Conservation (phyloP, 2,797 vertebrate species). For the Atherinosoma microstoma region DNA sequence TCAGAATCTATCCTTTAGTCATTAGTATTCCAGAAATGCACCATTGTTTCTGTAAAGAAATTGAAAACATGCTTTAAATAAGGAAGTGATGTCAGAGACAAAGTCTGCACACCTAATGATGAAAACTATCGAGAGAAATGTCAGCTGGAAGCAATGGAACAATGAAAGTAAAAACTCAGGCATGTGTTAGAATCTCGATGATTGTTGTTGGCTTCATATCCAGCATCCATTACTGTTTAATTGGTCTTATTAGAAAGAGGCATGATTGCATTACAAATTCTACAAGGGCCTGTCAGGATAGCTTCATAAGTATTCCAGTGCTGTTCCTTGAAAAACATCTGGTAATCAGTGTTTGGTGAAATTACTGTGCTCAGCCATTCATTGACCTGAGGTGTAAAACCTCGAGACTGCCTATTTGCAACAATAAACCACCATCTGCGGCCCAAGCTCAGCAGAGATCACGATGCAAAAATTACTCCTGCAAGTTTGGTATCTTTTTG, state of each 20-base stretch:
- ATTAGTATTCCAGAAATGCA: conserved; percentile 14
- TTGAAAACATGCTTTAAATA: conserved; percentile 19
- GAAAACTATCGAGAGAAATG: conserved; percentile 60
- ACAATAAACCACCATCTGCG: conserved; percentile 89
- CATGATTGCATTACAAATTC: conserved; percentile 89
- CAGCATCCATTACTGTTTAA: conserved; percentile 87
- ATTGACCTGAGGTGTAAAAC: conserved; percentile 88
- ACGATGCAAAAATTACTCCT: conserved; percentile 73
- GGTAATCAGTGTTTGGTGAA: conserved; percentile 90
- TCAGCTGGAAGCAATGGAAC: conserved; percentile 73
- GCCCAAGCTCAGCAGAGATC: conserved; percentile 78
- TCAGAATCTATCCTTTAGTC: conserved; percentile 16
- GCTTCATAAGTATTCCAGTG: conserved; percentile 87
- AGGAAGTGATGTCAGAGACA: conserved; percentile 22
- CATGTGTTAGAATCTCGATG: conserved; percentile 84
- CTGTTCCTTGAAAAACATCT: conserved; percentile 88
- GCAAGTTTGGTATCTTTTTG: conserved; percentile 30
- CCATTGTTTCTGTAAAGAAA: conserved; percentile 23
- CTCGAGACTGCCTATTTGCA: conserved; percentile 87
- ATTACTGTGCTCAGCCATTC: conserved; percentile 87
- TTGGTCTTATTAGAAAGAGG: conserved; percentile 89
- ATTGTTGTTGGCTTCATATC: conserved; percentile 88
- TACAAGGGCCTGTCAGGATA: conserved; percentile 84
- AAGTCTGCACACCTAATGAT: conserved; percentile 57
- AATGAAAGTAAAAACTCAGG: conserved; percentile 75